phyloP scores from a whole-genome alignment of 2,888 invertebrate genomes.

The Harpalus rufipes region DNA sequence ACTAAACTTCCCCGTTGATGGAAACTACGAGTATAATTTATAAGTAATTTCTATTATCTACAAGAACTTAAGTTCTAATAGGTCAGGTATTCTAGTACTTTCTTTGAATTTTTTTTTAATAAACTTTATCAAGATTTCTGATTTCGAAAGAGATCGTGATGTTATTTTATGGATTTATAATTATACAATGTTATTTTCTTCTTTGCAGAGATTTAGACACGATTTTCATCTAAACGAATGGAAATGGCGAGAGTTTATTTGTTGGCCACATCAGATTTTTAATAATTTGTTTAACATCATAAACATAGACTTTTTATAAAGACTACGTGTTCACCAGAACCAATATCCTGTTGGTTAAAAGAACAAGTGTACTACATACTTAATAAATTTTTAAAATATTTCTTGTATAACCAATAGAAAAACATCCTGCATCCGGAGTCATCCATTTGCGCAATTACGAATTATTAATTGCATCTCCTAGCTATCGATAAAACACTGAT shows the following conservation, averaged over 20 bases:
- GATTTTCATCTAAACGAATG: background rate
- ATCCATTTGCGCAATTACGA: constrained; percentile 12
- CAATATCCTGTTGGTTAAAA: background rate
- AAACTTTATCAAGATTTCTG: background rate
- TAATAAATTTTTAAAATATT: background rate
- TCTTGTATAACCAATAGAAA: background rate
- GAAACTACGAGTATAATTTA: background rate
- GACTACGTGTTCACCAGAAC: background rate
- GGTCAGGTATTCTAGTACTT: background rate
- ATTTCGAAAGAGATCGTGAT: background rate
- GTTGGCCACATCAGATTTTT: too few species aligned
- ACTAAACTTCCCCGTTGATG: background rate
- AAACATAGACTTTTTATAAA: too few species aligned
- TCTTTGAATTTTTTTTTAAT: background rate
- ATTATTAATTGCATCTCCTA: constrained; percentile 22
- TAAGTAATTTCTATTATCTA: background rate
- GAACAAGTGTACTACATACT: background rate
- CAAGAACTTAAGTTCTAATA: background rate
- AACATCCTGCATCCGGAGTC: background rate
- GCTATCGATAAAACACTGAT: constrained; percentile 12
- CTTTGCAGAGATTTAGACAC: background rate
- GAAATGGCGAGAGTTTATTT: too few species aligned
- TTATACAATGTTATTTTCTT: background rate
- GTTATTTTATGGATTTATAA: background rate
- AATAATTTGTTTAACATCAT: too few species aligned